Conservation (phyloP, 1,140 invertebrate species). For the Agrilus planipennis region DNA sequence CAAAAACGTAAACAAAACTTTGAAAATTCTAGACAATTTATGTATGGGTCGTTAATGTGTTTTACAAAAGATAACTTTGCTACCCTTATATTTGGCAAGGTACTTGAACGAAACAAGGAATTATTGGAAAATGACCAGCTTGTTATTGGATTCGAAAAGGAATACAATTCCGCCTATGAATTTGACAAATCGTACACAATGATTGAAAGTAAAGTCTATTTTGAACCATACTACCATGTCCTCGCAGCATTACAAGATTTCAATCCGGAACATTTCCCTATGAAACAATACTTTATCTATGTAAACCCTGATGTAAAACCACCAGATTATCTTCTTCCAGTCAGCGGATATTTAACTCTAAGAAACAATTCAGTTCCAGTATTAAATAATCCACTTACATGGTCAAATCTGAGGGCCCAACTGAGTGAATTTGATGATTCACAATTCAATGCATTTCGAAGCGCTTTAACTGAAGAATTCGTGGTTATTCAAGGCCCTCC, state of each 20-base stretch:
- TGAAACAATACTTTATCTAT: slow-evolving; percentile 49
- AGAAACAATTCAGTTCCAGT: neutral
- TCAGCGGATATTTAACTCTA: neutral
- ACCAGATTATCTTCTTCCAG: slow-evolving; percentile 18
- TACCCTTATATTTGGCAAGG: slow-evolving; percentile 51
- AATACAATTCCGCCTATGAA: slow-evolving; percentile 25
- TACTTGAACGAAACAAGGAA: slow-evolving; percentile 43
- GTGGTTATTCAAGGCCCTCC: slow-evolving; percentile 69
- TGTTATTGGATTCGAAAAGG: slow-evolving; percentile 33
- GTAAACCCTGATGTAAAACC: slow-evolving; percentile 17
- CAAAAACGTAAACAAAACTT: slow-evolving; percentile 9
- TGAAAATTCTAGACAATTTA: slow-evolving; percentile 44
- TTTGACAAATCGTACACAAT: slow-evolving; percentile 39
- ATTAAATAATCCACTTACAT: slow-evolving; percentile 12
- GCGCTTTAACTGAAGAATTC: slow-evolving; percentile 49
- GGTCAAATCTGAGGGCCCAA: slow-evolving; percentile 34
- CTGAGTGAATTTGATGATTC: slow-evolving; percentile 41
- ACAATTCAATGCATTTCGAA: slow-evolving; percentile 45
- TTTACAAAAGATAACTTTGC: slow-evolving; percentile 56
- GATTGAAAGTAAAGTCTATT: slow-evolving; percentile 55
- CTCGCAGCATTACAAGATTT: slow-evolving; percentile 46
- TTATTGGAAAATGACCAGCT: slow-evolving; percentile 38
- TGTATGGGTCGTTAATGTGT: slow-evolving; percentile 61
- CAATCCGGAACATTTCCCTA: slow-evolving; percentile 41
- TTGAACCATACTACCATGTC: slow-evolving; percentile 54